Base-by-base conservation (phyloP, 2,113 vertebrate genomes). In the Hylia prasina region DNA sequence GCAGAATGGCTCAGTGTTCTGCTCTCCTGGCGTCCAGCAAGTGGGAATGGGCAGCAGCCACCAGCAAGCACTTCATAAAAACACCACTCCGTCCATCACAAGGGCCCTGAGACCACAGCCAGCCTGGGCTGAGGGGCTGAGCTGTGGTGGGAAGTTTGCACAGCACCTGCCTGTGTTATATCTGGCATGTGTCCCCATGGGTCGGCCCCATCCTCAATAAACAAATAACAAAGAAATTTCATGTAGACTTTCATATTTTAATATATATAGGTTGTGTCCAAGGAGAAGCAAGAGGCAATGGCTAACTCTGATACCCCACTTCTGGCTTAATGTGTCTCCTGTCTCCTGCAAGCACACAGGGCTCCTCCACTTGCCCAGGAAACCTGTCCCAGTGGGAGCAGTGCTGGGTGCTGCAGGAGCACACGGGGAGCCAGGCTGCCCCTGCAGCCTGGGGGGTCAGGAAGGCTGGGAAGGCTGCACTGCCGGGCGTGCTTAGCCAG, bases 1-100 rank as follows among this genome's bases (percentile, higher is more conserved):
- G 82, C 88, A 97, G 86, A 97, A 96, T 39, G 82, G 79, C 45
- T 64, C 82, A 90, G 79, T 93, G 96, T 96, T 94, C 92, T 63
- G 53, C 50, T 64, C 44, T 75, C 54, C 92, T 8, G 7, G 84
- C 6, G 0, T 2, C 30, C 3, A 6, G 87, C 1, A 1, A 89
- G 73, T 1, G 14, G 45, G 63, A 85, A 37, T 0, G 1, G 70
- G 88, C 5, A 0, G 84, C 93, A 72, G 81, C 15, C 20, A 0
- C 58, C 79, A 5, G 33, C 86, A 64, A 19, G 31, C 76, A 94
- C 90, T 92, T 93, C 90, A 92, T 93, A 96, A 97, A 95, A 94
- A 58, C 79, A 90, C 54, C 92, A 54, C 85, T 75, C 39, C 2
- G 75, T 91, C 90, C 71, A 83, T 96, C 90, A 90, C 1, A 1